phyloP scores from a whole-genome alignment of 2,797 vertebrate genomes.

The Chiloscyllium punctatum region DNA sequence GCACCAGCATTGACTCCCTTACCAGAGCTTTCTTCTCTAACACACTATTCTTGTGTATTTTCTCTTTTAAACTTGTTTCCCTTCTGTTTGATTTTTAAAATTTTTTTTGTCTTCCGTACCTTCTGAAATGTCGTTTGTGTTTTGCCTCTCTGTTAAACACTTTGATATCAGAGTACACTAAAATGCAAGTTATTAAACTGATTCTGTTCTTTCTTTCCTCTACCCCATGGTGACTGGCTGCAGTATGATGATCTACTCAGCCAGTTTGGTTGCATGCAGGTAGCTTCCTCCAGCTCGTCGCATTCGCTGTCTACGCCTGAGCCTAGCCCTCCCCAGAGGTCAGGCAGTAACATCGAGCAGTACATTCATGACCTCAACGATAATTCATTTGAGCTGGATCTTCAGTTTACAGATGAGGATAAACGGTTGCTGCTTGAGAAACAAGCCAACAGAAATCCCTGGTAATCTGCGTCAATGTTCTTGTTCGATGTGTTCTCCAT shows the following conservation, averaged over 20 bases:
- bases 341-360: constrained; percentile 93
- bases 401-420: constrained; percentile 91
- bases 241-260: constrained; percentile 98
- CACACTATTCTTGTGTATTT: not conserved
- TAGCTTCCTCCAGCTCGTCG: constrained; percentile 80
- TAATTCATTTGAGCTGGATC: constrained; percentile 93
- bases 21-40: not conserved
- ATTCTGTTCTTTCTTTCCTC: not conserved
- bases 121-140: not conserved
- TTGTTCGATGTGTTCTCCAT: not conserved
- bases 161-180: not conserved
- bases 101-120: not conserved
- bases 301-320: constrained; percentile 73
- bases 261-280: constrained; percentile 97
- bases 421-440: constrained; percentile 88
- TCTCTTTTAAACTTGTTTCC: not conserved
- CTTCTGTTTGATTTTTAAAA: not conserved
- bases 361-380: constrained; percentile 96
- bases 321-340: constrained; percentile 62
- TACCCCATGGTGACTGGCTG: constrained; percentile 36
- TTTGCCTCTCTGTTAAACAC: not conserved
- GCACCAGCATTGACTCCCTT: not conserved
- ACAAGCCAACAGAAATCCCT: constrained; percentile 87
- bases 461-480: constrained; percentile 61
- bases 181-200: not conserved